phyloP scores from a whole-genome alignment of 2,113 vertebrate genomes.

The Echinops telfairi region DNA sequence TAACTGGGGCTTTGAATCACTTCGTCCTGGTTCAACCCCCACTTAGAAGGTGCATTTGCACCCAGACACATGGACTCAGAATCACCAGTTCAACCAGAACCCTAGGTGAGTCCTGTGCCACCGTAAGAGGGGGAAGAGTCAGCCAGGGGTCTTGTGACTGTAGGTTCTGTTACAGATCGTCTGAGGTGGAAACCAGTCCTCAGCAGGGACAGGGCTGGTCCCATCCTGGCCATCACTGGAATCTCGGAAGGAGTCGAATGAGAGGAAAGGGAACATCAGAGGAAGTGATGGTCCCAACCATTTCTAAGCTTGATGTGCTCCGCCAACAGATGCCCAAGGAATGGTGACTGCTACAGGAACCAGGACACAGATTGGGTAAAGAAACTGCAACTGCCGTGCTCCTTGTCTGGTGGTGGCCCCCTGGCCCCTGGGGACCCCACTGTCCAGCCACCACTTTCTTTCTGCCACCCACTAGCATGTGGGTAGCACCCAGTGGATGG shows the following conservation, averaged over 20 bases:
- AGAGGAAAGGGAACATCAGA: not conserved
- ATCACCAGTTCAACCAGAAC: too few species aligned
- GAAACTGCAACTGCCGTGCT: not conserved
- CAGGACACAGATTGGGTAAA: not conserved
- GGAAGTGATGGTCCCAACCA: not conserved
- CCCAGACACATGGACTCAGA: too few species aligned
- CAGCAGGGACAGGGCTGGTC: not conserved
- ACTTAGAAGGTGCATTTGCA: too few species aligned
- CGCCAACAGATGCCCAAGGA: not conserved
- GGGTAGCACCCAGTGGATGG: not conserved
- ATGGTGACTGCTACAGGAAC: too few species aligned
- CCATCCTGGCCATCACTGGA: not conserved
- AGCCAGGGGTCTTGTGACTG: too few species aligned
- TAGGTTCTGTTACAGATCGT: not conserved
- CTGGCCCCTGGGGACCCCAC: not conserved
- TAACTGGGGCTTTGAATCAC: not conserved
- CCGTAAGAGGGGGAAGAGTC: not conserved
- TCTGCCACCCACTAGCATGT: fast-evolving
- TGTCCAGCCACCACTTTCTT: fast-evolving
- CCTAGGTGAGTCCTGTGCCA: too few species aligned
- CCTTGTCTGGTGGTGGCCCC: not conserved
- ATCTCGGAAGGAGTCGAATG: not conserved
- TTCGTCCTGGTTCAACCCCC: not conserved
- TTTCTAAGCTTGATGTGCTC: not conserved
- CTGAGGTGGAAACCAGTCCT: not conserved